phyloP scores from a whole-genome alignment of 2,888 invertebrate genomes.

The Chydorus sphaericus region DNA sequence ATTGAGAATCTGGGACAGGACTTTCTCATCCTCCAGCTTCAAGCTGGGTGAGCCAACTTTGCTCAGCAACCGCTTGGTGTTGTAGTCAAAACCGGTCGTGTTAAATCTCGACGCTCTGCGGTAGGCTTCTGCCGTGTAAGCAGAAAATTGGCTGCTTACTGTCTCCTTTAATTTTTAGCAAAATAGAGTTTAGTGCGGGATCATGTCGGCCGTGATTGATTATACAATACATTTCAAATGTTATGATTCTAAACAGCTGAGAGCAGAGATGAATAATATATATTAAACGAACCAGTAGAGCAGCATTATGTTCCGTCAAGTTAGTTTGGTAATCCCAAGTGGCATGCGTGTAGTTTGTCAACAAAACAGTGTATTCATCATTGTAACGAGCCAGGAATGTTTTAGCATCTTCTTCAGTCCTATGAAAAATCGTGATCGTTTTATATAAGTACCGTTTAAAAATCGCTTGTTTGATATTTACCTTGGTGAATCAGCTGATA shows the following conservation, averaged over 20 bases:
- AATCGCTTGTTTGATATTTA: no score
- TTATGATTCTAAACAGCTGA: no score
- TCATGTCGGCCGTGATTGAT: no score
- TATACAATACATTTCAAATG: not conserved
- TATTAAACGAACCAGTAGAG: slow-evolving; percentile 2
- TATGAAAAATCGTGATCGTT: no score
- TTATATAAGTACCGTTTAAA: no score
- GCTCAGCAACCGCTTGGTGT: slow-evolving; percentile 20
- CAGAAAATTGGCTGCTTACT: not conserved
- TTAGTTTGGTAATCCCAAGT: slow-evolving; percentile 16
- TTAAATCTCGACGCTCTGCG: slow-evolving; percentile 19
- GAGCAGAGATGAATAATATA: no score
- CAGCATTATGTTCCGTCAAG: slow-evolving; percentile 13
- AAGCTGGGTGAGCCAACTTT: slow-evolving; percentile 21
- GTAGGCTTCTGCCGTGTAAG: not conserved
- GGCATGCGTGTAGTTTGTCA: not conserved
- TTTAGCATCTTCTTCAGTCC: not conserved
- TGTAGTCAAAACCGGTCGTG: slow-evolving; percentile 19
- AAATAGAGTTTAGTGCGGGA: no score
- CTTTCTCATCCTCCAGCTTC: slow-evolving; percentile 21
- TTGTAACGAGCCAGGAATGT: slow-evolving; percentile 9
- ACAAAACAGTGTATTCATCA: not conserved
- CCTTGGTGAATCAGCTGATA: no score
- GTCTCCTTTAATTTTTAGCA: not conserved
- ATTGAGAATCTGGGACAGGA: slow-evolving; percentile 19